Conservation (phyloP, 2,113 vertebrate species). For the Paraplagusia blochii region DNA sequence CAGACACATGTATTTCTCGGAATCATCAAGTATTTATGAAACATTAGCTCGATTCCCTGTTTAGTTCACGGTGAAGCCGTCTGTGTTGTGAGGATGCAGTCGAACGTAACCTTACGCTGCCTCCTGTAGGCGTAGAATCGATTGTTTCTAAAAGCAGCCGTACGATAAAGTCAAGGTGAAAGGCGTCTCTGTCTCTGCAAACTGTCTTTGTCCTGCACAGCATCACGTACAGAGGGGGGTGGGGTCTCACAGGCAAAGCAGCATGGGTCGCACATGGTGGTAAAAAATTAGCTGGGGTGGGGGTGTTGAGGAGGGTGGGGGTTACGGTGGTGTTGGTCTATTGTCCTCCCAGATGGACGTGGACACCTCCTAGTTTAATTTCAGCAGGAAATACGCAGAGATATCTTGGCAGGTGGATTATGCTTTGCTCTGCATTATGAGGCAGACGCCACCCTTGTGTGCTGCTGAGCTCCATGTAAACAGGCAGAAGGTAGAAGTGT, state of each 20-base stretch:
- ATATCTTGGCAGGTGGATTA: slow-evolving; percentile 28
- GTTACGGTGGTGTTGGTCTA: neutral
- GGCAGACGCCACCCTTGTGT: slow-evolving; percentile 48
- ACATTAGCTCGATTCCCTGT: slow-evolving; percentile 20
- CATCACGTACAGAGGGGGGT: slow-evolving; percentile 16
- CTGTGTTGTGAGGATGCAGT: neutral
- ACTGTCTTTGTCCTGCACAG: slow-evolving; percentile 53
- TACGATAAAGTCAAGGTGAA: neutral
- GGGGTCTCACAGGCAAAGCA: slow-evolving; percentile 18
- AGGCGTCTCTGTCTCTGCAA: slow-evolving; percentile 17
- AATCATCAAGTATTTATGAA: slow-evolving; percentile 40
- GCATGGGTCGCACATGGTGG: slow-evolving; percentile 1
- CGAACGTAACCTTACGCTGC: slow-evolving; percentile 1
- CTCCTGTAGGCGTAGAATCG: slow-evolving; percentile 15
- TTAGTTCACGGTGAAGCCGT: slow-evolving; percentile 20
- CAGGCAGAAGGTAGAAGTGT: neutral
- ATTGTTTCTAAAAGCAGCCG: slow-evolving; percentile 14
- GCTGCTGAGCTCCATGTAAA: slow-evolving; percentile 26
- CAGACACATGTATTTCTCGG: slow-evolving; percentile 42
- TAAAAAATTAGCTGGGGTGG: neutral
- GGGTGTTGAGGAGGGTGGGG: neutral
- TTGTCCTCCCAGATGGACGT: neutral
- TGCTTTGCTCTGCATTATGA: slow-evolving; percentile 10
- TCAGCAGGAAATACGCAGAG: neutral
- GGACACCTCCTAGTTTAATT: neutral